These are phyloP conservation scores for Dromiciops gliroides DNA, from an alignment of 2,113 vertebrate species.

Conservation along the genomic window DNA sequence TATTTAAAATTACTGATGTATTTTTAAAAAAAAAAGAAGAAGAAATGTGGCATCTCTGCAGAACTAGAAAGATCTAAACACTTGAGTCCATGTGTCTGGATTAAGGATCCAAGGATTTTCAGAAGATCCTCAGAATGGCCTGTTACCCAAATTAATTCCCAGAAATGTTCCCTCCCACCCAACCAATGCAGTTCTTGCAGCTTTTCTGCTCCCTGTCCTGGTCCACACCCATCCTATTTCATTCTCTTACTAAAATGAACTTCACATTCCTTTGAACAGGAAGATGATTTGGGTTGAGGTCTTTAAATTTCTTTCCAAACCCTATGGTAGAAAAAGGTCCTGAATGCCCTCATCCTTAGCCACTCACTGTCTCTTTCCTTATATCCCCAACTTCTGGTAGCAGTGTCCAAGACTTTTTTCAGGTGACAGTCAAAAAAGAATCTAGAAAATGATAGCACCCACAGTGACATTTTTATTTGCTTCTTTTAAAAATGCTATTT, in stretches of 20 bases:
- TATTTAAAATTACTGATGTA: no score
- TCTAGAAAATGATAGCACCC: constrained; percentile 46
- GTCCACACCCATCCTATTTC: background rate
- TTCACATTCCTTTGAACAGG: background rate
- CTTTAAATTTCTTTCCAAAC: background rate
- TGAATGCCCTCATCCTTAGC: background rate
- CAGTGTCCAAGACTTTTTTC: constrained; percentile 6
- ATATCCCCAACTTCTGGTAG: background rate
- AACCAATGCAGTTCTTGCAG: background rate
- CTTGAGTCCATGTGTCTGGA: background rate
- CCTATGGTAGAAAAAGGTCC: background rate
- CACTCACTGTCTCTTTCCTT: constrained; percentile 18
- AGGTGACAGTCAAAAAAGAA: constrained; percentile 38
- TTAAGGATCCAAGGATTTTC: background rate
- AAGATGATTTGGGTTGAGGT: background rate
- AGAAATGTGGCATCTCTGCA: no score
- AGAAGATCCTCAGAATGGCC: background rate
- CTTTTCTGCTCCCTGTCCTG: background rate
- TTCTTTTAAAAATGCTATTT: constrained; percentile 57
- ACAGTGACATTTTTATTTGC: constrained; percentile 54
- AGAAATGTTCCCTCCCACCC: background rate
- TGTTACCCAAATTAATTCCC: background rate
- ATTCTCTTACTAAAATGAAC: background rate
- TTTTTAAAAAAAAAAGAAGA: no score
- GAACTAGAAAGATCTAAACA: background rate